Conservation (phyloP, 2,113 vertebrate genomes). For the Mirza zaza region DNA sequence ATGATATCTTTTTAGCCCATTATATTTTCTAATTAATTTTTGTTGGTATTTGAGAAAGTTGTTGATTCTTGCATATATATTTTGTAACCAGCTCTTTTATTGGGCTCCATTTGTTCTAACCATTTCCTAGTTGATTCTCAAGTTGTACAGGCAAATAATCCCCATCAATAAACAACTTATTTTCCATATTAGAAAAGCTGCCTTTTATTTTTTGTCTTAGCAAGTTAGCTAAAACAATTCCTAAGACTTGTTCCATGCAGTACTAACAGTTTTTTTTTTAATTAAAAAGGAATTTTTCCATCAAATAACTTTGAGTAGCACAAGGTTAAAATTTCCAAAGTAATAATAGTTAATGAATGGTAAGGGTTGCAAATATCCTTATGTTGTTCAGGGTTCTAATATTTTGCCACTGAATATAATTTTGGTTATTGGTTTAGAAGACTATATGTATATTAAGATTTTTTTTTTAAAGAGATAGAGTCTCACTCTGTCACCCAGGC, state of each 20-base stretch:
- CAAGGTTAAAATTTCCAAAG: background rate
- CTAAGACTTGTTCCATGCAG: background rate
- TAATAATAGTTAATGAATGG: background rate
- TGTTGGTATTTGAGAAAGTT: constrained; percentile 38
- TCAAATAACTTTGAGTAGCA: background rate
- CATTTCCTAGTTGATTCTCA: background rate
- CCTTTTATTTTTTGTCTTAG: background rate
- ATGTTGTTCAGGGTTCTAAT: background rate
- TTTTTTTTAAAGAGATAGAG: too few species aligned
- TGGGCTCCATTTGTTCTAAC: background rate
- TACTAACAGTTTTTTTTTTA: background rate
- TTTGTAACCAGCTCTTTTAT: background rate
- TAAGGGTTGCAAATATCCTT: background rate
- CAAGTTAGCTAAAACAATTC: background rate
- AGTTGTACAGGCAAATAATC: background rate
- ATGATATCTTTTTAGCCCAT: background rate
- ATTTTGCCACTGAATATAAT: background rate
- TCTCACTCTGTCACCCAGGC: too few species aligned
- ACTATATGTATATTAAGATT: background rate
- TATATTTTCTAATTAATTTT: constrained; percentile 39
- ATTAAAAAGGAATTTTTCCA: background rate
- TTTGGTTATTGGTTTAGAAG: constrained; percentile 4
- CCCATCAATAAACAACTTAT: constrained; percentile 19
- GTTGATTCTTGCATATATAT: background rate
- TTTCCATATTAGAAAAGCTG: constrained; percentile 2